phyloP scores from a whole-genome alignment of 1,140 invertebrate species.

The Ctenoplectra terminalis region DNA sequence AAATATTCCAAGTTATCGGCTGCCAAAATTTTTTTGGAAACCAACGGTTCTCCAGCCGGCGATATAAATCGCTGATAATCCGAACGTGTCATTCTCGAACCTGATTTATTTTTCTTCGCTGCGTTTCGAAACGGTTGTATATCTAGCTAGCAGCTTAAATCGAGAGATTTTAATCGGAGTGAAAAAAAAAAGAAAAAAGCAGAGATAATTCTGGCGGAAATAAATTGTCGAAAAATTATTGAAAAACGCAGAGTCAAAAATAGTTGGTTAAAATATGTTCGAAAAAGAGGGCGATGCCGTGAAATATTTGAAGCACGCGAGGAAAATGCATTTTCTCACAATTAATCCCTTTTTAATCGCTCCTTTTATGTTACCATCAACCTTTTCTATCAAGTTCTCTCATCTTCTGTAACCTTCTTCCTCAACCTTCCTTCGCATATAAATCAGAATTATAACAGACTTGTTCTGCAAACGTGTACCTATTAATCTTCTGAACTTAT shows the following conservation, averaged over 20 bases:
- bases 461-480: background rate
- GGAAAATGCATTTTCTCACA: background rate
- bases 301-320: background rate
- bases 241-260: background rate
- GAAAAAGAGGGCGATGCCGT: background rate
- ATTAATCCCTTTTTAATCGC: background rate
- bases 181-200: background rate
- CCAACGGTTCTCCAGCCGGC: background rate
- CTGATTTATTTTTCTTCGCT: constrained; percentile 11
- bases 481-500: constrained; percentile 8
- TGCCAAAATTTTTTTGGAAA: background rate
- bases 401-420: background rate
- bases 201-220: too few relatives aligned
- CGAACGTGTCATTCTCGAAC: background rate
- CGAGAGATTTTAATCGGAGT: background rate
- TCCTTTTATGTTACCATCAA: background rate
- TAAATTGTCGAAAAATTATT: background rate
- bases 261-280: background rate
- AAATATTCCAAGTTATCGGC: too few relatives aligned
- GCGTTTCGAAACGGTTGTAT: background rate
- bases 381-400: background rate
- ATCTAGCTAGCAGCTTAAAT: background rate
- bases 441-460: background rate
- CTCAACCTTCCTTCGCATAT: background rate
- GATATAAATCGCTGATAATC: constrained; percentile 25